phyloP scores from a whole-genome alignment of 1,140 invertebrate genomes.

The Psix sp. region DNA sequence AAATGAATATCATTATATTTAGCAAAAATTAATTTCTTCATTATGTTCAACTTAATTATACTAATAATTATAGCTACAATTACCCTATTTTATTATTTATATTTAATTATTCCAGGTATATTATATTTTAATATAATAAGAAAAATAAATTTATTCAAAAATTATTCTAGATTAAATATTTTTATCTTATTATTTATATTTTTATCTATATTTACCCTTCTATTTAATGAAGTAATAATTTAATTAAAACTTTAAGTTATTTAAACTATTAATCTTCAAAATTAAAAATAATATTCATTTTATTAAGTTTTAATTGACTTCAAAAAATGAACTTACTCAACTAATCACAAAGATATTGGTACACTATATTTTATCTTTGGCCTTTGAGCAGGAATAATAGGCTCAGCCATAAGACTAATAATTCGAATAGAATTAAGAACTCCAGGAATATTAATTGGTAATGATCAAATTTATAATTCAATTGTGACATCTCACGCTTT shows the following conservation, averaged over 20 bases:
- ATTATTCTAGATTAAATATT: background rate
- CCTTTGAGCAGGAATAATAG: constrained; percentile 81
- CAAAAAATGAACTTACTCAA: constrained; percentile 82
- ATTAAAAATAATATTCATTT: too few species aligned
- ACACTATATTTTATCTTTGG: constrained; percentile 86
- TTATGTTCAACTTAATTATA: constrained; percentile 10
- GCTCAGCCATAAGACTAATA: constrained; percentile 80
- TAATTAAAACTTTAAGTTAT: constrained; percentile 59
- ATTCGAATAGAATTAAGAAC: constrained; percentile 83
- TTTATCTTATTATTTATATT: constrained; percentile 19
- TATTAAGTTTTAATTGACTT: constrained; percentile 5
- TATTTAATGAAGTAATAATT: constrained; percentile 12
- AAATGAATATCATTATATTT: constrained; percentile 39
- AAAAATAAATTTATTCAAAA: constrained; percentile 6
- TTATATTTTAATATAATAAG: constrained; percentile 7
- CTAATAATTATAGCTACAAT: constrained; percentile 28
- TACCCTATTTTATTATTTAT: constrained; percentile 39
- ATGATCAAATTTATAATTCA: constrained; percentile 84
- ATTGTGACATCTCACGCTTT: constrained; percentile 85
- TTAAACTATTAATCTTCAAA: constrained; percentile 67
- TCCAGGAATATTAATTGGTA: constrained; percentile 79
- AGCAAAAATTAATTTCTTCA: constrained; percentile 10
- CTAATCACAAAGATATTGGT: constrained; percentile 88
- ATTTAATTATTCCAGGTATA: constrained; percentile 26
- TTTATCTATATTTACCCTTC: constrained; percentile 10